Percentiles rank a stretch among this genome's conserved stretches.
These are phyloP conservation scores for Megalopta genalis DNA, from an alignment of 1,140 invertebrate species.

Conservation along the genomic window DNA sequence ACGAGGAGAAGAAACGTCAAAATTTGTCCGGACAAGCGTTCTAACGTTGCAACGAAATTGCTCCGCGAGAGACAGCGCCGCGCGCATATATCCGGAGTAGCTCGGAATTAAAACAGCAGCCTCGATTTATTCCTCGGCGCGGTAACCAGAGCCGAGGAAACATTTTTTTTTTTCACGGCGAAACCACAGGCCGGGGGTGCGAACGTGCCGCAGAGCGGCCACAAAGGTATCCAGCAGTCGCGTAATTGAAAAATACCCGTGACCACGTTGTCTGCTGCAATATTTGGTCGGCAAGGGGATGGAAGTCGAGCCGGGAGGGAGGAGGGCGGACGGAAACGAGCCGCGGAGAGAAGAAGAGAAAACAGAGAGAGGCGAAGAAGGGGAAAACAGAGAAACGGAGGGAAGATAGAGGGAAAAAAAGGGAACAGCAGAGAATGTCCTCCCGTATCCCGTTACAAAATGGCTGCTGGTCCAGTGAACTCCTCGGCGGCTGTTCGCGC, in stretches of 20 bases:
- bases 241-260: conserved; percentile 43
- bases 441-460: conserved; percentile 23
- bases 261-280: conserved; percentile 4
- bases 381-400: neutral
- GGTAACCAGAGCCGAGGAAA: neutral
- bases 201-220: conserved; percentile 3
- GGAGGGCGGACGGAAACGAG: no score
- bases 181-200: neutral
- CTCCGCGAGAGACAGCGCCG: no score
- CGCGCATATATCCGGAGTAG: no score
- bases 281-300: neutral
- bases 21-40: no score
- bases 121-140: conserved; percentile 9
- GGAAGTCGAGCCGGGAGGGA: neutral
- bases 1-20: no score
- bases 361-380: neutral
- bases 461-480: conserved; percentile 4
- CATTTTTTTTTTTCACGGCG: conserved; percentile 10
- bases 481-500: conserved; percentile 13
- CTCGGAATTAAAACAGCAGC: conserved; percentile 1
- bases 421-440: neutral
- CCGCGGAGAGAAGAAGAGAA: no score
- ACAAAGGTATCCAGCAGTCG: conserved; percentile 17
- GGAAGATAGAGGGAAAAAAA: neutral
- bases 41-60: no score